A percentile compares a stretch with the other conserved stretches of the same genome.
Evolutionary conservation across 2,888 invertebrate genomes (phyloP).

Genomic region (Spodoptera exigua): DNA sequence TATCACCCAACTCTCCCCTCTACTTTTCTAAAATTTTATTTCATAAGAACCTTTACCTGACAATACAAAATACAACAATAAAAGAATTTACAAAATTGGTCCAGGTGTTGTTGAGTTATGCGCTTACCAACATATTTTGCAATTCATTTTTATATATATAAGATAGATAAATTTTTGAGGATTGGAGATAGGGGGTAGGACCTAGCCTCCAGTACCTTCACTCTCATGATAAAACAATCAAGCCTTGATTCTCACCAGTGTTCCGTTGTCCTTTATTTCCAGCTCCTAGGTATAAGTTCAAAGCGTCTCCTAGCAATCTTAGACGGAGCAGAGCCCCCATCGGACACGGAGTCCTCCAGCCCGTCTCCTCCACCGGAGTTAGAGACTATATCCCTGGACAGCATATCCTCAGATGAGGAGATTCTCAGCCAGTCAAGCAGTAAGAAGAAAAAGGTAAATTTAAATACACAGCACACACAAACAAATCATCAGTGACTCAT

Average conservation of each 20-base stretch:
- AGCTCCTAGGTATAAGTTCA: constrained; percentile 90
- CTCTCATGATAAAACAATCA: too few species aligned
- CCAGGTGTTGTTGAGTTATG: too few species aligned
- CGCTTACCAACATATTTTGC: too few species aligned
- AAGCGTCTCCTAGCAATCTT: constrained; percentile 89
- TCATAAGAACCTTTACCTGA: background rate
- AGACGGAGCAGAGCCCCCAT: constrained; percentile 83
- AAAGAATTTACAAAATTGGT: too few species aligned
- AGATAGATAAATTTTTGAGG: too few species aligned
- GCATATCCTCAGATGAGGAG: constrained; percentile 89
- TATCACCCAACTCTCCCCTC: too few species aligned
- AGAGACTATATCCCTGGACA: constrained; percentile 90
- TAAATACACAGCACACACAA: background rate
- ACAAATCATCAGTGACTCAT: too few species aligned
- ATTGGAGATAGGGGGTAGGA: too few species aligned
- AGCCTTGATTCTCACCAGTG: background rate
- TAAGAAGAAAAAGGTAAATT: constrained; percentile 72
- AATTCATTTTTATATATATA: too few species aligned
- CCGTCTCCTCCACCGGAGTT: constrained; percentile 68
- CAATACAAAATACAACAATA: background rate
- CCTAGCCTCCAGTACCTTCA: too few species aligned
- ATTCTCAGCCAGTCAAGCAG: constrained; percentile 73
- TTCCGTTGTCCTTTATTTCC: constrained; percentile 15
- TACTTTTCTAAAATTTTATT: too few species aligned
- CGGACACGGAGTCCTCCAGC: constrained; percentile 84